Evolutionary conservation across 2,888 invertebrate genomes (phyloP).

Genomic region (Agrilus biguttatus): DNA sequence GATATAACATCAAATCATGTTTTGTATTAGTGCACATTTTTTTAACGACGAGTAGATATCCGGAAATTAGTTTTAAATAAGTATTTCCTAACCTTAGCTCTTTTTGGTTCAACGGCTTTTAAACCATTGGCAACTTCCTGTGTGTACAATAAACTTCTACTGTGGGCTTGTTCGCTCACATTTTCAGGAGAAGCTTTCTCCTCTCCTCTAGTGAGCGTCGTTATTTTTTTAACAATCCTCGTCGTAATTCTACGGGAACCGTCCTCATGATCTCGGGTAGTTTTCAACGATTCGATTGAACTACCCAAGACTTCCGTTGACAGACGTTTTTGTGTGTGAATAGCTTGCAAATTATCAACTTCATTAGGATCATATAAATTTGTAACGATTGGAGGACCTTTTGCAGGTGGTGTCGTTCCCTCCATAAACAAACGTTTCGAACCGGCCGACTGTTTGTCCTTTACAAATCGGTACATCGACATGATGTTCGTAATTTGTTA

Average conservation of each 20-base stretch:
- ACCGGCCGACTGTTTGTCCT: conserved; percentile 36
- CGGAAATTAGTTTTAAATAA: conserved; percentile 1
- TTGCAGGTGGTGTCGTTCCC: conserved; percentile 35
- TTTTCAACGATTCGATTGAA: conserved; percentile 70
- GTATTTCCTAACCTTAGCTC: conserved; percentile 54
- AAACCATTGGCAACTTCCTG: conserved; percentile 39
- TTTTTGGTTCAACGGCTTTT: conserved; percentile 47
- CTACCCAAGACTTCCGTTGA: conserved; percentile 77
- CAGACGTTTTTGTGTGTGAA: conserved; percentile 67
- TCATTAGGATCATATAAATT: conserved; percentile 18
- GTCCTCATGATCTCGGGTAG: conserved; percentile 62
- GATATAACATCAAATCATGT: no score
- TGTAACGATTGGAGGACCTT: conserved; percentile 27
- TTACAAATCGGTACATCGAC: conserved; percentile 65
- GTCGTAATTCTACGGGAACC: conserved; percentile 75
- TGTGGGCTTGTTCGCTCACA: conserved; percentile 41
- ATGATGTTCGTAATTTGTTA: conserved; percentile 8
- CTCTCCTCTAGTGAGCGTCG: conserved; percentile 75
- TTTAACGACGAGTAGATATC: conserved; percentile 1
- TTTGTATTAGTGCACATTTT: no score
- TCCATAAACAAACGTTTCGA: conserved; percentile 62
- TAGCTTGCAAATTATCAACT: conserved; percentile 52
- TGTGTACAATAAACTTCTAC: conserved; percentile 41
- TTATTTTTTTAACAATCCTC: conserved; percentile 75
- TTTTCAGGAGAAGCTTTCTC: conserved; percentile 63